Conservation (phyloP, 2,113 vertebrate species). For the Chrysochloris asiatica region DNA sequence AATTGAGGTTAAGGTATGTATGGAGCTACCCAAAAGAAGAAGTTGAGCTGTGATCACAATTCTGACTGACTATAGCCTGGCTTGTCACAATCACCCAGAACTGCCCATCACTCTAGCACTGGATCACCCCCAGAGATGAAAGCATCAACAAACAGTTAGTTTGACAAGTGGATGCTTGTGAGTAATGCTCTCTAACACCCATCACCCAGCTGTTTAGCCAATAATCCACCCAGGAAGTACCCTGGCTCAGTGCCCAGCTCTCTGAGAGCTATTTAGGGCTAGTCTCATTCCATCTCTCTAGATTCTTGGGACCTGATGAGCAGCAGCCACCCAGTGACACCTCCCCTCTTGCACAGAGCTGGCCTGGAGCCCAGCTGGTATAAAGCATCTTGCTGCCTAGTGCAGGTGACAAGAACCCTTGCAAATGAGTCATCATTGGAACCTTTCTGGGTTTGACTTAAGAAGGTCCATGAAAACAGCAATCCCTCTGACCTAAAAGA, state of each 20-base stretch:
- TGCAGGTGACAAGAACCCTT: background rate
- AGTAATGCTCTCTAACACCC: constrained; percentile 19
- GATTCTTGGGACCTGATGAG: background rate
- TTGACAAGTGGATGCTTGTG: constrained; percentile 6
- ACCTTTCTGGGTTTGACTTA: constrained; percentile 28
- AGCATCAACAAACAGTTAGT: constrained; percentile 24
- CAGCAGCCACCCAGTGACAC: background rate
- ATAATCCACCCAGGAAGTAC: constrained; percentile 50
- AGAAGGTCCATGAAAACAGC: constrained; percentile 32
- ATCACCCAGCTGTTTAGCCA: constrained; percentile 18
- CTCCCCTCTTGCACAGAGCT: background rate
- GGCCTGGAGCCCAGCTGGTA: background rate
- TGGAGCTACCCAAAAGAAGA: background rate
- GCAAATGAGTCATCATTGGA: constrained; percentile 25
- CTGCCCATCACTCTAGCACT: background rate
- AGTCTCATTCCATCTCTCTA: background rate
- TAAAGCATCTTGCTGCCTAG: background rate
- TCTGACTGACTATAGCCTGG: background rate
- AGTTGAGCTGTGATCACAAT: background rate
- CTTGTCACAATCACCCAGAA: background rate
- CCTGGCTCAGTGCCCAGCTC: background rate
- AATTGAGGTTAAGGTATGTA: background rate
- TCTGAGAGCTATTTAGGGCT: constrained; percentile 22
- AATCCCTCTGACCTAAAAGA: background rate
- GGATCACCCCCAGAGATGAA: constrained; percentile 24